Base-by-base conservation (phyloP, 1,140 invertebrate species). In the Sitobion miscanthi region DNA sequence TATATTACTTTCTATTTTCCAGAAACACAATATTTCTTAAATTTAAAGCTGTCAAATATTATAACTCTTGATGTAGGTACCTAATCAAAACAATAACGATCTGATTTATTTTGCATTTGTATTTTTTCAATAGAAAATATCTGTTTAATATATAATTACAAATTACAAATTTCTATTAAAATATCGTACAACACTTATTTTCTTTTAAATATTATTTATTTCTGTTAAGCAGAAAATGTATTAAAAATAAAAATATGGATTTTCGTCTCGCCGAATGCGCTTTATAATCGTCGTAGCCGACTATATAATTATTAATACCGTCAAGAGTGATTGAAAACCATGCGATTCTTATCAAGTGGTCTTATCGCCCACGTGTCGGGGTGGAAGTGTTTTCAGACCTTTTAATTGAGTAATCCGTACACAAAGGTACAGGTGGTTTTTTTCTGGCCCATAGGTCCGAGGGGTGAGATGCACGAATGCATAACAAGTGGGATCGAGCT, bases 351-450 rank as follows among this genome's bases (percentile, higher is more conserved):
- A 93, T 93, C 91, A 6, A 85, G 91, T 86, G 82, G 42, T 57
- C 91, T 52, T 93, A 93, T 93, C 91, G 54, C n/a, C 23, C 90
- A 35, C 90, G 90, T 86, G 45, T 86, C 30, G 49, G 91, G 52
- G 35, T 57, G 91, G 47, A 93, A 83, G 91, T 93, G 91, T 93
- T 93, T 93, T 86, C 38, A 45, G 49, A 49, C 52, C 47, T 93
- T 90, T 86, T 93, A 93, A 93, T 93, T 93, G 91, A 93, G 91
- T 93, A 93, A 93, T 93, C 91, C 82, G 82, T 57, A 93, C 47
- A 93, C 91, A 93, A 93, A 86, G 82, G 91, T 93, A 93, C 91
- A 93, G 91, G 91, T 93, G 91, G 91, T 93, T 86, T 93, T 93
- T 62, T 52, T 54, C 21, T 77, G 62, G 62, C 62, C n/a, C 6